Conservation (phyloP, 2,888 invertebrate species). For the Hemistola chrysoprasaria region DNA sequence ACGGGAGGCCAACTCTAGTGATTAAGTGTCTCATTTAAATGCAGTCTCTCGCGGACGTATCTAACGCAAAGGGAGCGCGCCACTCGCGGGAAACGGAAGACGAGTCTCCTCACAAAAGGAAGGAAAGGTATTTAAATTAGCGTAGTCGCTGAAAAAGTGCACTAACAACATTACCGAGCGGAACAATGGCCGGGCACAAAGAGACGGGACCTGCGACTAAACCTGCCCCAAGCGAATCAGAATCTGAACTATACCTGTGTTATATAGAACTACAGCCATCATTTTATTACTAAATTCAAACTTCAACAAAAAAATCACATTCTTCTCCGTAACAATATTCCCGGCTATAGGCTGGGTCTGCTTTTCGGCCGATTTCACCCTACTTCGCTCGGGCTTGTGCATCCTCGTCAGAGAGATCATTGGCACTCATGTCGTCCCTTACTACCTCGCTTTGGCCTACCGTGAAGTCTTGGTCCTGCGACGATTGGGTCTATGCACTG, state of each 20-base stretch:
- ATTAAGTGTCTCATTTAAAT: constrained; percentile 83
- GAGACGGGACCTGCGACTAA: constrained; percentile 59
- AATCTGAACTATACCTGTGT: constrained; percentile 28
- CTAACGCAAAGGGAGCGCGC: constrained; percentile 74
- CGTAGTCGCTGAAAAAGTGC: constrained; percentile 79
- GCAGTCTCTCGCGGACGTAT: constrained; percentile 77
- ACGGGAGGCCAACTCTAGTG: constrained; percentile 73
- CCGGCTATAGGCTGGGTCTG: too few species aligned
- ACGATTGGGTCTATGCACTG: too few species aligned
- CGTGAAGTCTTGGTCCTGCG: too few species aligned
- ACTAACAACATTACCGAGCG: constrained; percentile 79
- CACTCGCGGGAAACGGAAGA: constrained; percentile 79
- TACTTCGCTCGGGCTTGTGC: too few species aligned
- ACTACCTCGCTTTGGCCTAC: too few species aligned
- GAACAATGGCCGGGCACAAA: constrained; percentile 76
- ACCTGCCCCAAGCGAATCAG: constrained; percentile 43
- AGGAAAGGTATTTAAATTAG: constrained; percentile 80
- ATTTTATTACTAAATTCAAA: too few species aligned
- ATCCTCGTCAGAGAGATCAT: too few species aligned
- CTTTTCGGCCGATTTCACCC: too few species aligned
- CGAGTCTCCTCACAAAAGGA: constrained; percentile 77
- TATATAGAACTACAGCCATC: constrained; percentile 28
- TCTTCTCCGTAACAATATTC: too few species aligned
- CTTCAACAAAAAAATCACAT: too few species aligned
- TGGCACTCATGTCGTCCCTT: too few species aligned